Evolutionary conservation across 2,113 vertebrate genomes (phyloP), one percentile per base, ranked within the genome.

Genomic region (Etheostoma spectabile): DNA sequence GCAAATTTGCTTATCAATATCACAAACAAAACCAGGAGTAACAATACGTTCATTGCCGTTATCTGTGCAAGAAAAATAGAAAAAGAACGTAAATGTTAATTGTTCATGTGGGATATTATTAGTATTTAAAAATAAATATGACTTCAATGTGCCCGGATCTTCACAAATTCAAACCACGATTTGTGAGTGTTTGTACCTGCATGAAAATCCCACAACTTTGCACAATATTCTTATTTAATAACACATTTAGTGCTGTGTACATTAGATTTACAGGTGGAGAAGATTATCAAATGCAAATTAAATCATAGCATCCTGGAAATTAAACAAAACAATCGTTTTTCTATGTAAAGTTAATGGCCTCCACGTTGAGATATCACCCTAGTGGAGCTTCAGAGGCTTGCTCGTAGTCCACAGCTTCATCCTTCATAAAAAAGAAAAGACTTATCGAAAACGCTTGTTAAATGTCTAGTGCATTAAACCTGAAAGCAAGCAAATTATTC

Each of bases 261-360:
- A 66, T 74, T 62, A 55, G 21, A 79, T 80, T 83, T 66, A 86
- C 74, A 83, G 38, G 52, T 51, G 67, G 74, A 24, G 67, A 51
- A 80, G 72, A 86, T 86, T 78, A 85, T 88, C 55, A 67, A 76
- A 73, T 45, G 82, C 69, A 84, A 76, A 89, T 63, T n/a, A 77
- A 80, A 72, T 27, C 67, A 45, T 46, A 45, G 45, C 72, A 60
- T 71, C 51, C 55, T 19, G 35, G n/a, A 18, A 27, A 51, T 35
- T 24, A 52, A 16, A 53, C 46, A 38, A 46, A 15, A 42, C 4
- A 22, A 6, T 15, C 59, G 27, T 15, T 59, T 38, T 66, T 27
- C 5, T 22, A 48, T 48, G 38, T 56, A 60, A 72, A 63, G 21
- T 66, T 13, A 35, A 62, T 46, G 65, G 45, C 48, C 64, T 82